Conservation (phyloP, 1,140 invertebrate genomes). For the Drosophila truncata region DNA sequence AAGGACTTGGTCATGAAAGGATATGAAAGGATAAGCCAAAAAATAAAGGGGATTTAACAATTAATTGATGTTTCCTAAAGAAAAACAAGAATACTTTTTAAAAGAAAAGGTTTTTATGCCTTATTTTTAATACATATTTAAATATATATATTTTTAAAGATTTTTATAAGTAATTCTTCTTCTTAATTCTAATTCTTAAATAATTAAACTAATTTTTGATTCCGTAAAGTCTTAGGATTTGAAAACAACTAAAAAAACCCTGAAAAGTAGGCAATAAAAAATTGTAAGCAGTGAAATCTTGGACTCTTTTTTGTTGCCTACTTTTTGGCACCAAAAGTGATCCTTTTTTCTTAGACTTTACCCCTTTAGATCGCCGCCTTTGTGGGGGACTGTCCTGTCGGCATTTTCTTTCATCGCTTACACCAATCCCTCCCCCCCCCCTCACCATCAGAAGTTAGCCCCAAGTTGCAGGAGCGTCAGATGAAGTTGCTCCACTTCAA, state of each 20-base stretch:
- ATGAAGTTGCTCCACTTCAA: slow-evolving; percentile 75
- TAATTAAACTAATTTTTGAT: not conserved
- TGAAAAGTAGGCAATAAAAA: not conserved
- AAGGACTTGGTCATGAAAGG: not conserved
- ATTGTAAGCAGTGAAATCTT: not conserved
- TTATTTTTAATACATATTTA: not conserved
- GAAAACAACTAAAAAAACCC: not conserved
- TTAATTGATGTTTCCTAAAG: not conserved
- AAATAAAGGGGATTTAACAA: not conserved
- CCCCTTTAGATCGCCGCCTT: slow-evolving; percentile 2
- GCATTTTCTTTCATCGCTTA: slow-evolving; percentile 57
- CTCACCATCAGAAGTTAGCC: slow-evolving; percentile 31
- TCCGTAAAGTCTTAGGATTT: not conserved
- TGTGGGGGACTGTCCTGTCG: slow-evolving; percentile 52
- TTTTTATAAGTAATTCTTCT: not conserved
- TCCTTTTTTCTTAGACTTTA: not conserved
- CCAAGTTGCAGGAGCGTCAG: slow-evolving; percentile 72
- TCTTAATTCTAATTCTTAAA: too few relatives aligned
- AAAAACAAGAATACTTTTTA: not conserved
- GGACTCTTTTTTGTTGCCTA: not conserved
- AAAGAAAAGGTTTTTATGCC: not conserved
- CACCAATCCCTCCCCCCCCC: not conserved
- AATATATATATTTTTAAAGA: not conserved
- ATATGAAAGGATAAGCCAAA: not conserved
- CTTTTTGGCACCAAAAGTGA: not conserved